phyloP scores from a whole-genome alignment of 2,888 invertebrate species.

The Sinodicranocentrus sp. region DNA sequence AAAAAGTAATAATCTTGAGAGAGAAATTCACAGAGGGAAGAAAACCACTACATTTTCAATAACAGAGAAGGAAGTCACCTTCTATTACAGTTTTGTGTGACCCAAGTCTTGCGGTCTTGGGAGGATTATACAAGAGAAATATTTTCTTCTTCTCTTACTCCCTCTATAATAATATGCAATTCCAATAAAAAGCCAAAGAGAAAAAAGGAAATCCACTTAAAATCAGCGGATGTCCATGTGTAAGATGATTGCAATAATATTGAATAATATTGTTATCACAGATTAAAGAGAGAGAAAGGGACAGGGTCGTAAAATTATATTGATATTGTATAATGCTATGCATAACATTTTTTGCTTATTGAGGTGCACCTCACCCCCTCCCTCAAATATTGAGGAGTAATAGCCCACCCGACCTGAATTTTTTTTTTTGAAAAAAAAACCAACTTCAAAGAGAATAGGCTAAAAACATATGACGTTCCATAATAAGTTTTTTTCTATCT shows the following conservation, averaged over 20 bases:
- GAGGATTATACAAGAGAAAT: not conserved
- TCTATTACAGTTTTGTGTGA: constrained; percentile 39
- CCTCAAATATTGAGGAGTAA: too few relatives aligned
- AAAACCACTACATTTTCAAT: constrained; percentile 31
- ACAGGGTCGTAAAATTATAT: constrained; percentile 47
- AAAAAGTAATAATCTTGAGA: not conserved
- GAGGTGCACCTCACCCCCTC: too few relatives aligned
- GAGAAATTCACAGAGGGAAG: not conserved
- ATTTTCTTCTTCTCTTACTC: constrained; percentile 5
- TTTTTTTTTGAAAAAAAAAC: too few relatives aligned
- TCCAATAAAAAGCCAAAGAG: not conserved
- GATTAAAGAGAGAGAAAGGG: constrained; percentile 35
- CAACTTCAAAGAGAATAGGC: too few relatives aligned
- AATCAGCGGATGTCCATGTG: constrained; percentile 28
- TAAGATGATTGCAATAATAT: constrained; percentile 14
- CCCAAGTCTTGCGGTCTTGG: not conserved
- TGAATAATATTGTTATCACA: constrained; percentile 37
- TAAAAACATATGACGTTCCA: not conserved
- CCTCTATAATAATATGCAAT: constrained; percentile 9
- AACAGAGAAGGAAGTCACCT: constrained; percentile 35
- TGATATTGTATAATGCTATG: constrained; percentile 37
- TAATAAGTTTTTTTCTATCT: too few relatives aligned
- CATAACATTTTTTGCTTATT: too few relatives aligned
- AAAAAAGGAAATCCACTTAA: constrained; percentile 10
- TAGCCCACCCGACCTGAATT: too few relatives aligned